These are phyloP conservation scores for Aurelia sp. DNA, from an alignment of 30 jellyfish, hydroid and myxozoan species.

Conservation along the genomic window DNA sequence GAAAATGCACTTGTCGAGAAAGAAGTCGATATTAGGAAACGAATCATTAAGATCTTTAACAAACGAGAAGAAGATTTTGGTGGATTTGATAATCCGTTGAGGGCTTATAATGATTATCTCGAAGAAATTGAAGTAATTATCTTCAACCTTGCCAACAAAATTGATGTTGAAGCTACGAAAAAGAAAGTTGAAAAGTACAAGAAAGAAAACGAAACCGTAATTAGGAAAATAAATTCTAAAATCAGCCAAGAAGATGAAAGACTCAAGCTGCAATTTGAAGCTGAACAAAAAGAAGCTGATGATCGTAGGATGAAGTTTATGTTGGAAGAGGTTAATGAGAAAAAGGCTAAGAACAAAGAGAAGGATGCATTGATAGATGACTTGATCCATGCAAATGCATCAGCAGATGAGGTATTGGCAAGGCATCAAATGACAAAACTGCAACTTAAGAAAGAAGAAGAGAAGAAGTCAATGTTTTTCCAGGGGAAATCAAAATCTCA, in stretches of 20 bases:
- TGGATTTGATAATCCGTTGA: slow-evolving; percentile 45
- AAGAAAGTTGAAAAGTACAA: slow-evolving; percentile 82
- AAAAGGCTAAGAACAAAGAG: slow-evolving; percentile 73
- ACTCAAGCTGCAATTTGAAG: slow-evolving; percentile 54
- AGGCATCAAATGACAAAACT: slow-evolving; percentile 76
- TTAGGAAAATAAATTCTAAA: slow-evolving; percentile 84
- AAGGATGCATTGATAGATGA: slow-evolving; percentile 90
- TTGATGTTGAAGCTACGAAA: slow-evolving; percentile 87
- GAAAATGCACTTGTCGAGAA: slow-evolving; percentile 93
- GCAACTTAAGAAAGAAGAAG: slow-evolving; percentile 81
- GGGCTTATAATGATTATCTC: slow-evolving; percentile 86
- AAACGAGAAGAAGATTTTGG: slow-evolving; percentile 87
- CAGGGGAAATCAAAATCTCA: slow-evolving; percentile 74
- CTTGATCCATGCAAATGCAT: slow-evolving; percentile 92
- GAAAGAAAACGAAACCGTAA: slow-evolving; percentile 80
- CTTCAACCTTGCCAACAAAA: slow-evolving; percentile 82
- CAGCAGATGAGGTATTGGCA: slow-evolving; percentile 96
- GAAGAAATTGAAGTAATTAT: slow-evolving; percentile 91
- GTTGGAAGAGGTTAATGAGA: slow-evolving; percentile 57
- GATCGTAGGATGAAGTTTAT: slow-evolving; percentile 51
- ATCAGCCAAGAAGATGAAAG: slow-evolving; percentile 85
- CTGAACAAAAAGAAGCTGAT: slow-evolving; percentile 69
- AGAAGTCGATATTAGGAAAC: slow-evolving; percentile 93
- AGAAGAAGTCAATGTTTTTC: slow-evolving; percentile 86
- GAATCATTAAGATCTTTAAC: slow-evolving; percentile 77